Conservation (phyloP, 2,113 vertebrate species). For the Bujurquina vittata region DNA sequence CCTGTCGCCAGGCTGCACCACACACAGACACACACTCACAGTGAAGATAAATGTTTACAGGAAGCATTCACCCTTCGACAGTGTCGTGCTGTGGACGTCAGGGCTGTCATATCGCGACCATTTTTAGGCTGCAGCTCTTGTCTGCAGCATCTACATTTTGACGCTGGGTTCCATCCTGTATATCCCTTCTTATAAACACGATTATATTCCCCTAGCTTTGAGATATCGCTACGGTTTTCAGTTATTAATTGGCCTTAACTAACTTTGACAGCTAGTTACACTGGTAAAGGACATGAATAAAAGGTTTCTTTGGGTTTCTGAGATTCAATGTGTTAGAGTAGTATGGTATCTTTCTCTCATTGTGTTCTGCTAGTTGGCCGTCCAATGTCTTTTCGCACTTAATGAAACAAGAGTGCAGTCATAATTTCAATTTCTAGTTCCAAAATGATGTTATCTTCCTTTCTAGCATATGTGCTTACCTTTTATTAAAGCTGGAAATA, state of each 20-base stretch:
- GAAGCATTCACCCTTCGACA: slow-evolving; percentile 62
- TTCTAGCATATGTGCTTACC: neutral
- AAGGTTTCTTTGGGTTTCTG: slow-evolving; percentile 4
- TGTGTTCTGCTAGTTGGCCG: neutral
- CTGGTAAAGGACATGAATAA: neutral
- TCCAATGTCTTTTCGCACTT: slow-evolving; percentile 5
- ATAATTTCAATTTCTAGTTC: slow-evolving; percentile 52
- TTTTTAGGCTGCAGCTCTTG: slow-evolving; percentile 54
- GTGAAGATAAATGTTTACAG: slow-evolving; percentile 75
- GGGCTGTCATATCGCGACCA: slow-evolving; percentile 49
- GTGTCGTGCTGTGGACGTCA: slow-evolving; percentile 48
- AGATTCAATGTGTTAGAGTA: neutral
- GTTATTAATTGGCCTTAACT: slow-evolving; percentile 30
- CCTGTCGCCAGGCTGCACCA: slow-evolving; percentile 63
- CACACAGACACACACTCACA: slow-evolving; percentile 69
- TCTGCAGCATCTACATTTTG: slow-evolving; percentile 50
- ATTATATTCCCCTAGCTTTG: slow-evolving; percentile 27
- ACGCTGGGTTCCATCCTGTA: slow-evolving; percentile 39
- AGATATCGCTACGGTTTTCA: slow-evolving; percentile 11
- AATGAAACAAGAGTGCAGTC: slow-evolving; percentile 39
- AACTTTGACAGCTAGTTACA: slow-evolving; percentile 18
- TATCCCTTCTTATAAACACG: slow-evolving; percentile 56
- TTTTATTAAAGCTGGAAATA: slow-evolving; percentile 64
- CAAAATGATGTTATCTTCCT: slow-evolving; percentile 1
- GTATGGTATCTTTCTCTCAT: neutral